Conservation (phyloP, 2,797 vertebrate species). For the Myotis pilosus region DNA sequence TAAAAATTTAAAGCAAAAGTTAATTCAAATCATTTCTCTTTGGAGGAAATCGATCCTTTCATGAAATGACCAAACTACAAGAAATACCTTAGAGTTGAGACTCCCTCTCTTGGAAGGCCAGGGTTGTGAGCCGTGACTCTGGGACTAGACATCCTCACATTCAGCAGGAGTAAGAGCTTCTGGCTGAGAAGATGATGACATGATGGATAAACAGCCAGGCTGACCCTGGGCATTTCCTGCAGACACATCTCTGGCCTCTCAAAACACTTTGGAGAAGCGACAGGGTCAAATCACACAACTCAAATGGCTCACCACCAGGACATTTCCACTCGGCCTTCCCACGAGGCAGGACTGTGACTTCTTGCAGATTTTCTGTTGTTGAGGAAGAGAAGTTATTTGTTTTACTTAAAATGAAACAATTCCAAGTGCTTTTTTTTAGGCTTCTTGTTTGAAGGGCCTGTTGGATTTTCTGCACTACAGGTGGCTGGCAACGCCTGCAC, state of each 20-base stretch:
- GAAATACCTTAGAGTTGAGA: background rate
- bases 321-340: background rate
- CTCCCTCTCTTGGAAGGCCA: background rate
- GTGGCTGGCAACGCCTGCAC: background rate
- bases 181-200: no score
- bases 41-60: background rate
- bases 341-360: background rate
- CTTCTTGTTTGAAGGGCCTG: background rate
- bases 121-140: background rate
- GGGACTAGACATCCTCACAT: accelerated
- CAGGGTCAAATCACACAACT: background rate
- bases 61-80: background rate
- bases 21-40: conserved; percentile 1
- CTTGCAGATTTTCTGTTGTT: no score
- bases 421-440: background rate
- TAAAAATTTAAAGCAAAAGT: background rate
- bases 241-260: background rate
- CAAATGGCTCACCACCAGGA: background rate
- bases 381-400: background rate
- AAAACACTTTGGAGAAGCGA: background rate
- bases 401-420: background rate
- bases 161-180: background rate
- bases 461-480: background rate
- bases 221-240: background rate
- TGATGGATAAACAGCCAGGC: background rate